These are phyloP conservation scores for Pithys albifrons DNA, from an alignment of 2,113 vertebrate species.

Conservation along the genomic window DNA sequence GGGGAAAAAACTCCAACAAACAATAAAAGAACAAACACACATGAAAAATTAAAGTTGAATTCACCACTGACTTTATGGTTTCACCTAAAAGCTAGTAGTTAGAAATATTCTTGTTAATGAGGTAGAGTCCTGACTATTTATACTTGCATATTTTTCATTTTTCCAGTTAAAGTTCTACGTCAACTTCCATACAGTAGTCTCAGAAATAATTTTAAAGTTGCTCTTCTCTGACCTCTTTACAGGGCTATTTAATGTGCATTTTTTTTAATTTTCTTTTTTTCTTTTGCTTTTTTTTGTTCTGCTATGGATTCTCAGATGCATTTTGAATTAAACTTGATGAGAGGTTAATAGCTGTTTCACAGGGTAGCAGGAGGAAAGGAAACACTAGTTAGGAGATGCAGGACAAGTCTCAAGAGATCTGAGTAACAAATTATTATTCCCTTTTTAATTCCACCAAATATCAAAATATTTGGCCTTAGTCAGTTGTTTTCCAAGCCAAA, in stretches of 20 bases:
- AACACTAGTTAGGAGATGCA: not conserved
- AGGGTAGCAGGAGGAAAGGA: not conserved
- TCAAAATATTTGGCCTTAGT: not conserved
- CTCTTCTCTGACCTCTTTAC: not conserved
- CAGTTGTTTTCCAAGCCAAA: not conserved
- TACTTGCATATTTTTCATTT: not conserved
- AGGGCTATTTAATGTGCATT: not conserved
- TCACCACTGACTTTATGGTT: not conserved
- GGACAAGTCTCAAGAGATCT: not conserved
- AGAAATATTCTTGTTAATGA: not conserved
- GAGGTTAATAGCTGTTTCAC: not conserved
- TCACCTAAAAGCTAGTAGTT: not conserved
- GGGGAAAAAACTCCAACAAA: accelerated
- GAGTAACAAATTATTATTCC: not conserved
- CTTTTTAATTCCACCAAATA: not conserved
- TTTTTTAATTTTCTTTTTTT: not conserved
- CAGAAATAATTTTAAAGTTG: not conserved
- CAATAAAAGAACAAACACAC: not conserved
- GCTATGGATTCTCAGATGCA: not conserved
- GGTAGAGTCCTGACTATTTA: not conserved
- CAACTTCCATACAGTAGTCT: not conserved
- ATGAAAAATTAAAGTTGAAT: not conserved
- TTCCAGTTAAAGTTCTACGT: not conserved
- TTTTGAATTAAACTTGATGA: not conserved
- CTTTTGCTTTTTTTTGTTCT: not conserved